These are phyloP conservation scores for Rallus crepitans DNA, from an alignment of 2,797 vertebrate genomes.

Conservation along the genomic window DNA sequence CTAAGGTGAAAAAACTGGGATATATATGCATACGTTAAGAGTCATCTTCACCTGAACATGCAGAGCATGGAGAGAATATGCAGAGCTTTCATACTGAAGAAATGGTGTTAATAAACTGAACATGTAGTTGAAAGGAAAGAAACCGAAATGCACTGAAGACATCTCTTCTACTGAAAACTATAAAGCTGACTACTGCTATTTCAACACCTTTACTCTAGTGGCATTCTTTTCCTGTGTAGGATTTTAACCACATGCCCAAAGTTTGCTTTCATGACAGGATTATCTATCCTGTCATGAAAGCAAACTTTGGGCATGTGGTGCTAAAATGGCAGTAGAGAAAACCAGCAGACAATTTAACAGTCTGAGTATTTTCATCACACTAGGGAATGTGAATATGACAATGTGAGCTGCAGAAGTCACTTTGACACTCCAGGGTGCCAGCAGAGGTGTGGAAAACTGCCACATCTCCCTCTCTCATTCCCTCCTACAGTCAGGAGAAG, in stretches of 20 bases:
- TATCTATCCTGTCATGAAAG: background rate
- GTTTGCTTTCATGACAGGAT: background rate
- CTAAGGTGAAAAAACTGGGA: background rate
- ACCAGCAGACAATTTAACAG: background rate
- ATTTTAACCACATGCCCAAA: background rate
- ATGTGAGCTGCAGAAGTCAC: background rate
- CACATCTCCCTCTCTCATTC: background rate
- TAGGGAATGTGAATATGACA: background rate
- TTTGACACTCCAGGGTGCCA: background rate
- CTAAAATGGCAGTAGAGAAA: background rate
- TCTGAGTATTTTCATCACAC: background rate
- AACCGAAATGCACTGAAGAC: background rate
- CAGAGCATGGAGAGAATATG: background rate
- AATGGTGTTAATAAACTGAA: background rate
- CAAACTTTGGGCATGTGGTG: background rate
- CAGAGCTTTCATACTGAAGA: background rate
- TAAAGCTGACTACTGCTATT: background rate
- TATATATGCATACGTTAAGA: background rate
- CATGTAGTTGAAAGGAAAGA: background rate
- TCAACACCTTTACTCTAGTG: background rate
- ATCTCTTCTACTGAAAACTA: background rate
- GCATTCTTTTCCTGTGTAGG: background rate
- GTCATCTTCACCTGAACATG: background rate
- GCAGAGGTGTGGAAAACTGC: background rate
- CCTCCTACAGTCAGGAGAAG: background rate